Conservation (phyloP, 2,797 vertebrate genomes). For the Pseudotriccus pelzelni region DNA sequence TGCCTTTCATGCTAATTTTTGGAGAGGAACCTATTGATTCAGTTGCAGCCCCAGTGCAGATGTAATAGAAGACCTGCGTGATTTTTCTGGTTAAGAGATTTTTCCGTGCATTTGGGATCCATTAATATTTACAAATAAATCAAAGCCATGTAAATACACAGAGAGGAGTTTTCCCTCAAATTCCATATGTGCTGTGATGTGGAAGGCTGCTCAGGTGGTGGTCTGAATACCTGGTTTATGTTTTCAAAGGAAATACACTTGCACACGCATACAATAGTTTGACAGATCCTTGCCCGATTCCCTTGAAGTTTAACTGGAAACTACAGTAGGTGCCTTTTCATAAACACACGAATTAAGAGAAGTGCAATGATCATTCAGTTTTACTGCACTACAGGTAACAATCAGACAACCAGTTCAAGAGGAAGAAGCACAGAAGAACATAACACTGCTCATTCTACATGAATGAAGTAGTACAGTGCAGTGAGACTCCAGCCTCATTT, state of each 20-base stretch:
- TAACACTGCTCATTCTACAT: background rate
- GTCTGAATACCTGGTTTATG: background rate
- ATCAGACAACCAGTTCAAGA: background rate
- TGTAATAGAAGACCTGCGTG: background rate
- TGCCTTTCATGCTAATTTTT: background rate
- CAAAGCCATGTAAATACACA: background rate
- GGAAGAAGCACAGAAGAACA: background rate
- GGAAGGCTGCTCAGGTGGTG: background rate
- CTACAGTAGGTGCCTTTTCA: background rate
- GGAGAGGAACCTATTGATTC: background rate
- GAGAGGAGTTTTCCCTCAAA: background rate
- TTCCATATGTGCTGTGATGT: background rate
- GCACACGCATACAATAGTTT: background rate
- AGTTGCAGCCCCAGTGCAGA: background rate
- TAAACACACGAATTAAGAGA: background rate
- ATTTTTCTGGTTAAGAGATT: background rate
- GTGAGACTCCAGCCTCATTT: background rate
- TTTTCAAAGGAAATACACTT: background rate
- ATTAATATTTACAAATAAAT: background rate
- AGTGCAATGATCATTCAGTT: background rate
- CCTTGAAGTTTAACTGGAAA: background rate
- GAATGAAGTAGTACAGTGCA: background rate
- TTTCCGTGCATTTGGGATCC: background rate
- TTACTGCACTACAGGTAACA: background rate
- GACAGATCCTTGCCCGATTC: background rate